Evolutionary conservation across 2,888 invertebrate genomes (phyloP), one percentile per base, ranked within the genome.

Genomic region (Drosophila mercatorum): DNA sequence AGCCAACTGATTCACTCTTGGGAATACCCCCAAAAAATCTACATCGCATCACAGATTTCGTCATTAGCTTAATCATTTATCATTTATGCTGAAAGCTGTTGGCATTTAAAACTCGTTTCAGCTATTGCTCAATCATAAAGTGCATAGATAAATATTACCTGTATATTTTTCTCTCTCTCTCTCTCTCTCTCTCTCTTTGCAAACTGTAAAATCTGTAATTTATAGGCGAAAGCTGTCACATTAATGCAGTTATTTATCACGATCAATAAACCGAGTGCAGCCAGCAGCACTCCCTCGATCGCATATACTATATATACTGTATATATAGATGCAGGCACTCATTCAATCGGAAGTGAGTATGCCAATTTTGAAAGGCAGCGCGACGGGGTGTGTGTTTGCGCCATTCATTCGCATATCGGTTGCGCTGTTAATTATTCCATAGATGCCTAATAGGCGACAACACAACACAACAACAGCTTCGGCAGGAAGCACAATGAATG

Each of bases 201-300:
- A 43, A 60, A 73, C 73, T 58, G 78, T 75, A 79, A 80, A 81
- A 52, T 75, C 44, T 11, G 34, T 68, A 83, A 85, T 83, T 86
- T 88, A 85, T 88, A 49, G 64, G 78, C 57, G 75, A 78, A 82
- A 86, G 75, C 78, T 71, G 84, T 86, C 89, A 67, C 87, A 85
- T 85, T 85, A 85, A 85, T 86, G 81, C 84, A 88, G 86, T 88
- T 88, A 88, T 85, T 85, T 85, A 88, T 85, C 81, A 86, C 58
- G 75, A 71, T 75, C 75, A 46, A 46, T 46, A 46, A 46, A 8
- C 26, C 46, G 46, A 46, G 14, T 26, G 46, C 46, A 76, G 75
- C 2, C 22, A 22, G 44, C 73, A 68, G 53, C 77, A 79, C 83
- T 75, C 71, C 62, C 66, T 71, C 77, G 51, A 51, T 51, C n/a